Evolutionary conservation across 2,888 invertebrate genomes (phyloP).

Genomic region (Lycia hirtaria): DNA sequence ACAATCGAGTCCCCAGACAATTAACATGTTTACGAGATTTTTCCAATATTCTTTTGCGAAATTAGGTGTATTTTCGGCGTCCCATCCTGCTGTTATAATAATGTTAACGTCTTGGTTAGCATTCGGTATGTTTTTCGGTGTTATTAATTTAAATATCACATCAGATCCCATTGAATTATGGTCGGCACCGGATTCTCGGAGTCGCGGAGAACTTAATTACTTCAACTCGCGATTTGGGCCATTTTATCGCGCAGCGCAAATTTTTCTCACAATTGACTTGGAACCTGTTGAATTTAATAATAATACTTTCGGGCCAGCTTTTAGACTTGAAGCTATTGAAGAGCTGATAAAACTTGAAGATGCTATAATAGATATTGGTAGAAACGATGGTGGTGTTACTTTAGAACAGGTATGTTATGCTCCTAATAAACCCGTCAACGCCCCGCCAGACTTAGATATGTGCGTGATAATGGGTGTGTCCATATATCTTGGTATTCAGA

Average conservation of each 20-base stretch:
- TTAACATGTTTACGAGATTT: conserved; percentile 52
- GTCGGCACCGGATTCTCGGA: conserved; percentile 93
- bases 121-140: conserved; percentile 88
- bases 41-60: conserved; percentile 65
- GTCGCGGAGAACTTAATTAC: conserved; percentile 93
- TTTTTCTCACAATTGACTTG: conserved; percentile 89
- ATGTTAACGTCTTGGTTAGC: conserved; percentile 86
- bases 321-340: conserved; percentile 89
- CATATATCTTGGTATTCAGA: conserved; percentile 90
- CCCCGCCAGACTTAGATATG: conserved; percentile 79
- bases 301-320: conserved; percentile 91
- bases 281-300: conserved; percentile 68
- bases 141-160: conserved; percentile 88
- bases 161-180: conserved; percentile 97
- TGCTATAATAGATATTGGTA: conserved; percentile 86
- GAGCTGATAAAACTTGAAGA: conserved; percentile 90
- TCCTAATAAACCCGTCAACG: conserved; percentile 89
- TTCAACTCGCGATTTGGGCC: conserved; percentile 95
- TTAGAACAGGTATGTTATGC: conserved; percentile 91
- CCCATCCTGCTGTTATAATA: conserved; percentile 87
- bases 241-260: conserved; percentile 95
- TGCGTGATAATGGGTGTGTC: conserved; percentile 94
- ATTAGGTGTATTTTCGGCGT: conserved; percentile 86
- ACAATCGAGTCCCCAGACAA: conserved; percentile 23
- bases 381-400: conserved; percentile 78